These are phyloP conservation scores for Steinernema scapterisci DNA, from an alignment of 2,888 invertebrate genomes.

Conservation along the genomic window DNA sequence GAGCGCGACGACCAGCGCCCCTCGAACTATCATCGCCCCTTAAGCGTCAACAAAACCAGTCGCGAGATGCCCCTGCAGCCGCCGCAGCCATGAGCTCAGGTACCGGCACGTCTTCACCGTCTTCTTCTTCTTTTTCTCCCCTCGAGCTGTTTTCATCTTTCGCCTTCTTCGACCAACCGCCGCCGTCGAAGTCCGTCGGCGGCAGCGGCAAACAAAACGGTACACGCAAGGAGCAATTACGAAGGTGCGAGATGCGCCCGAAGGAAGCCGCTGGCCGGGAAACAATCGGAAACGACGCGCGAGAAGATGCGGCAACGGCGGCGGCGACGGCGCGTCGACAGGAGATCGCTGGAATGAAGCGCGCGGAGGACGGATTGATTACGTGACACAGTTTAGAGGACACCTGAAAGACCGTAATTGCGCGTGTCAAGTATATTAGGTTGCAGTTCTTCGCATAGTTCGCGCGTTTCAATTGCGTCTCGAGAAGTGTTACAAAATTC, in stretches of 20 bases:
- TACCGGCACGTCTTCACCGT: constrained; percentile 20
- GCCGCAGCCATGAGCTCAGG: not conserved
- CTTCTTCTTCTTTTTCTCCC: not conserved
- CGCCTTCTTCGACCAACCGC: not conserved
- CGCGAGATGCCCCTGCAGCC: constrained; percentile 9
- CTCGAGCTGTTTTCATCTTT: not conserved
- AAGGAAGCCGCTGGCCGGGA: not conserved
- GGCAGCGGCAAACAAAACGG: constrained; percentile 8
- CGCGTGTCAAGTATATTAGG: constrained; percentile 16
- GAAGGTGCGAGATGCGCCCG: not conserved
- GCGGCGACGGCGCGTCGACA: too few relatives aligned
- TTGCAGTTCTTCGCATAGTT: constrained; percentile 17
- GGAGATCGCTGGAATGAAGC: not conserved
- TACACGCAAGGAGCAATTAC: not conserved
- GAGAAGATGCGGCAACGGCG: constrained; percentile 7
- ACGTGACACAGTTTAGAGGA: constrained; percentile 23
- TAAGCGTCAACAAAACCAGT: constrained; percentile 33
- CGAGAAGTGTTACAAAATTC: constrained; percentile 29
- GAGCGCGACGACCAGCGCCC: not conserved
- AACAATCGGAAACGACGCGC: constrained; percentile 20
- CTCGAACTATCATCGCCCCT: constrained; percentile 32
- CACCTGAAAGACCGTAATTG: constrained; percentile 16
- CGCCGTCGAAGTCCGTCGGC: not conserved
- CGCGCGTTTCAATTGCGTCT: constrained; percentile 25
- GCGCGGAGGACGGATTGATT: constrained; percentile 16